phyloP scores from a whole-genome alignment of 2,113 vertebrate genomes.

The Pithys albifrons region DNA sequence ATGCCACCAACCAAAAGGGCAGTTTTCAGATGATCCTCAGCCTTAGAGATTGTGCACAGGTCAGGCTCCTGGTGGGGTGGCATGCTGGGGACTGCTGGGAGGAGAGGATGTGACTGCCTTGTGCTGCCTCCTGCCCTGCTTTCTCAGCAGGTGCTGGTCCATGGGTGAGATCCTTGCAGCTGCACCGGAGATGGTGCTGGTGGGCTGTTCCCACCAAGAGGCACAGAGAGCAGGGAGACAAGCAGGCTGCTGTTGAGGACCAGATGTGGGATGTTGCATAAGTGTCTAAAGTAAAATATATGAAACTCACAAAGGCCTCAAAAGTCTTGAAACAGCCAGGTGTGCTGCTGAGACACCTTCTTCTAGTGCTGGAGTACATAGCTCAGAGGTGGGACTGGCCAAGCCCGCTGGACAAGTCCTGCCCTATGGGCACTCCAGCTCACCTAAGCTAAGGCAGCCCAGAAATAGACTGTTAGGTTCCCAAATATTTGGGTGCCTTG shows the following conservation, averaged over 20 bases:
- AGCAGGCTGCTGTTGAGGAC: background rate
- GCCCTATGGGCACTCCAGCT: background rate
- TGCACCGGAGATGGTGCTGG: accelerated
- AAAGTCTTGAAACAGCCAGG: background rate
- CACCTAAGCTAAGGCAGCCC: background rate
- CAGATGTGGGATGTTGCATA: accelerated
- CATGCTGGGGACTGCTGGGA: accelerated
- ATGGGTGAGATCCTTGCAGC: background rate
- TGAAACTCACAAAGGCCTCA: background rate
- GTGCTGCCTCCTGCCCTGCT: background rate
- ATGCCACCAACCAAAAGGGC: background rate
- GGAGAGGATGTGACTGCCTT: background rate
- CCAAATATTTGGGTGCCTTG: background rate
- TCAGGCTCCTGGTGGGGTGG: background rate
- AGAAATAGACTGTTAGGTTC: background rate
- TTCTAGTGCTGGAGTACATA: accelerated
- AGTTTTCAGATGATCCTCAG: background rate
- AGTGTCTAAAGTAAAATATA: background rate
- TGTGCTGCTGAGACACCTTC: background rate
- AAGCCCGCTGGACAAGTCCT: accelerated
- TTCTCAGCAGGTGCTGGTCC: background rate
- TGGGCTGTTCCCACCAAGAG: background rate
- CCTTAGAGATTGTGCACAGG: background rate
- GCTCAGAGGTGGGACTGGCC: background rate
- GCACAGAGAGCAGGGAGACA: accelerated